Percentiles rank a stretch among this genome's conserved stretches.
Evolutionary conservation across 2,888 invertebrate species (phyloP).

Genomic region (Clistopyga incitator): DNA sequence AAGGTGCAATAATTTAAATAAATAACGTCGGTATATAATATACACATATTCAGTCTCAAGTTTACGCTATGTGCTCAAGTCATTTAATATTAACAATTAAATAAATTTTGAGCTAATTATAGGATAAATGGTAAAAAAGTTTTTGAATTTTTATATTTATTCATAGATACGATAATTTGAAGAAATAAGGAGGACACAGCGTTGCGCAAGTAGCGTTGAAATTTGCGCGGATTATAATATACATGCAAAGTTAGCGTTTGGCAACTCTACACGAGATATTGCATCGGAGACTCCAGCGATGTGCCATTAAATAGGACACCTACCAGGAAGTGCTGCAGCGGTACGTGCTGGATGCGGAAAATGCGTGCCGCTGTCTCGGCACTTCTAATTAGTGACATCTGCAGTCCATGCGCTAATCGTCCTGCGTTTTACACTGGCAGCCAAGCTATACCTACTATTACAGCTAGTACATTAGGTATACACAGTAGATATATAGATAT

Average conservation of each 20-base stretch:
- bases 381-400: conserved; percentile 66
- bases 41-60: too few species aligned
- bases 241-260: not conserved
- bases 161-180: too few species aligned
- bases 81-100: too few species aligned
- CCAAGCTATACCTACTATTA: conserved; percentile 44
- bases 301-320: conserved; percentile 47
- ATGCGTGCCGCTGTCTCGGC: conserved; percentile 59
- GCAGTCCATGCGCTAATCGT: conserved; percentile 64
- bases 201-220: not conserved
- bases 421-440: conserved; percentile 56
- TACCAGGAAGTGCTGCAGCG: conserved; percentile 52
- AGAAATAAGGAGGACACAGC: too few species aligned
- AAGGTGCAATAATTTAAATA: too few species aligned
- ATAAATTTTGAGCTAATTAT: too few species aligned
- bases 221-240: not conserved
- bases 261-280: conserved; percentile 25
- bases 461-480: conserved; percentile 38
- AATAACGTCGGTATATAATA: too few species aligned
- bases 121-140: too few species aligned
- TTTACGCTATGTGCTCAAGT: too few species aligned
- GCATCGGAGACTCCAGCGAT: conserved; percentile 46
- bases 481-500: conserved; percentile 5
- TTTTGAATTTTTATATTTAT: too few species aligned
- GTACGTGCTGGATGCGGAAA: conserved; percentile 54